Percentiles rank a stretch among this genome's conserved stretches.
These are phyloP conservation scores for Brachirus orientalis DNA, from an alignment of 2,113 vertebrate genomes.

Conservation along the genomic window DNA sequence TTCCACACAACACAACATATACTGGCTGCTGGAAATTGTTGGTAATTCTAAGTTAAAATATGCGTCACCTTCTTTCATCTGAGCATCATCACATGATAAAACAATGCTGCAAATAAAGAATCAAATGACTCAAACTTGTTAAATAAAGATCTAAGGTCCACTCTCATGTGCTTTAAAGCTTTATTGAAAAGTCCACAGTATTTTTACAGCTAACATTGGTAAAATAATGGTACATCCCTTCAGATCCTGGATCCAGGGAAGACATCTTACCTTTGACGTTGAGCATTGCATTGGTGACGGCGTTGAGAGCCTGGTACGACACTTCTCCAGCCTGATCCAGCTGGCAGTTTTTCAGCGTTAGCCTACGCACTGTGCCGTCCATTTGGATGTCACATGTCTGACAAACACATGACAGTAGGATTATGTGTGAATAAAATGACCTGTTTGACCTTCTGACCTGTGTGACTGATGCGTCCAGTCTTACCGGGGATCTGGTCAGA, in stretches of 20 bases:
- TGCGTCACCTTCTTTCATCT: background rate
- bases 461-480: conserved; percentile 33
- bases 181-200: conserved; percentile 41
- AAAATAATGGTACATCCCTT: background rate
- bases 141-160: conserved; percentile 53
- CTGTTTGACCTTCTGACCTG: too few species aligned
- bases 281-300: conserved; percentile 89
- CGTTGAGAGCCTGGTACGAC: conserved; percentile 93
- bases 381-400: conserved; percentile 94
- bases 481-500: conserved; percentile 93
- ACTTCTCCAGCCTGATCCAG: conserved; percentile 96
- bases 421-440: background rate
- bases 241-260: background rate
- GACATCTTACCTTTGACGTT: conserved; percentile 90
- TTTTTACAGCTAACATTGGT: background rate
- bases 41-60: background rate
- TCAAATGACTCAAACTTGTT: background rate
- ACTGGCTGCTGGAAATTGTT: background rate
- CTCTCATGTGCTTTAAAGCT: background rate
- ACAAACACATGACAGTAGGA: conserved; percentile 12
- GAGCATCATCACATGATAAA: background rate
- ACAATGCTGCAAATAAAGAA: background rate
- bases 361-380: conserved; percentile 89
- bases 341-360: conserved; percentile 91
- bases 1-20: background rate